Evolutionary conservation across 2,888 invertebrate species (phyloP).

Genomic region (Oxycera nigricornis): DNA sequence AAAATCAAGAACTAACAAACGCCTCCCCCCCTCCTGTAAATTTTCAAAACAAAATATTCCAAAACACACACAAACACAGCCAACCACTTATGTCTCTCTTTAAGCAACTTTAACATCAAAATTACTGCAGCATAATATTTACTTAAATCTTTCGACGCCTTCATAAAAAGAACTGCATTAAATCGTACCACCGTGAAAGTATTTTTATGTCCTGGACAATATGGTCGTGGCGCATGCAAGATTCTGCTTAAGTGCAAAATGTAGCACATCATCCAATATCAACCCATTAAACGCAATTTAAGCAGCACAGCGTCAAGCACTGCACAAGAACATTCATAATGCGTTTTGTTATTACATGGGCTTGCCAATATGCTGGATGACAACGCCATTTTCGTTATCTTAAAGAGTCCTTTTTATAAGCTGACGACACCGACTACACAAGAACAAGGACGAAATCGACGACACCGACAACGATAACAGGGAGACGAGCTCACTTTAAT

Average conservation of each 20-base stretch:
- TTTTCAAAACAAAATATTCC: too few species aligned
- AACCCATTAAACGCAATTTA: not conserved
- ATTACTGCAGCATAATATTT: too few species aligned
- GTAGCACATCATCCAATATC: slow-evolving; percentile 8
- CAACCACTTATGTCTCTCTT: too few species aligned
- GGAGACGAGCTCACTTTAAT: slow-evolving; percentile 7
- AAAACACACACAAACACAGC: too few species aligned
- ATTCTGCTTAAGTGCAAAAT: not conserved
- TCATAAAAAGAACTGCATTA: slow-evolving; percentile 12
- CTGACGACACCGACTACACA: too few species aligned
- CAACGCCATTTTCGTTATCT: not conserved
- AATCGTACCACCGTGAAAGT: not conserved
- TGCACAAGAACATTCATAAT: slow-evolving; percentile 35
- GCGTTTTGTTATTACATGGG: slow-evolving; percentile 25
- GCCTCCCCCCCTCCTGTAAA: too few species aligned
- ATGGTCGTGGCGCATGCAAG: not conserved
- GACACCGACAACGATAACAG: not conserved
- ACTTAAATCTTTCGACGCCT: too few species aligned
- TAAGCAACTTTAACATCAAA: too few species aligned
- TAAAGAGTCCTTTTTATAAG: not conserved
- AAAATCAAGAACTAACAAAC: too few species aligned
- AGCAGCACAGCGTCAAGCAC: slow-evolving; percentile 20
- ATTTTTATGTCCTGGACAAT: not conserved
- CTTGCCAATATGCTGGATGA: not conserved
- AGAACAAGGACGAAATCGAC: not conserved